Conservation (phyloP, 2,888 invertebrate genomes). For the Campopleginae sp. region DNA sequence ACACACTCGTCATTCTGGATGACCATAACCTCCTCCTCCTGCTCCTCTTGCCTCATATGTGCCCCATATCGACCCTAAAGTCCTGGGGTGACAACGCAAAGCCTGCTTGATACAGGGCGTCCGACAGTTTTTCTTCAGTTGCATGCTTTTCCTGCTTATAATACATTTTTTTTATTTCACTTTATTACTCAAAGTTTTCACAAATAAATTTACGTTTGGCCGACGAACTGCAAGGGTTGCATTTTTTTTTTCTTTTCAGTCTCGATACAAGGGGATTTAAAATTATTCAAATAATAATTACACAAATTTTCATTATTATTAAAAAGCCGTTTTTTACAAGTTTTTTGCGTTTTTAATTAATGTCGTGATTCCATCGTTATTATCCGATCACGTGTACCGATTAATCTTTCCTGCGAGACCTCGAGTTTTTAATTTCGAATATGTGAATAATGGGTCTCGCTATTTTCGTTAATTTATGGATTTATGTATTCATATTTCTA, state of each 20-base stretch:
- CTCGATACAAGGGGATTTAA: not conserved
- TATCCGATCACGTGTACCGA: constrained; percentile 20
- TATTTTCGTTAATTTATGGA: constrained; percentile 29
- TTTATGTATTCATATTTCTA: constrained; percentile 25
- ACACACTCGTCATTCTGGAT: constrained; percentile 21
- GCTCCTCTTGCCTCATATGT: not conserved
- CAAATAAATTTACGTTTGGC: not conserved
- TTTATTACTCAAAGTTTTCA: not conserved
- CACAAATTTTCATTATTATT: not conserved
- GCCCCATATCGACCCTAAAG: constrained; percentile 11
- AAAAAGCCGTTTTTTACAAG: not conserved
- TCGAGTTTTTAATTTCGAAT: not conserved
- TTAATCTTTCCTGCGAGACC: constrained; percentile 15
- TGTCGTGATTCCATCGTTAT: constrained; percentile 7
- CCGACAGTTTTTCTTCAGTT: not conserved
- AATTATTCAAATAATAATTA: not conserved
- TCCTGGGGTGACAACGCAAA: not conserved
- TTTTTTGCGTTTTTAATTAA: constrained; percentile 24
- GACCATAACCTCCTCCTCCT: constrained; percentile 6
- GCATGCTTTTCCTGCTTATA: not conserved
- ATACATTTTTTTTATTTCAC: not conserved
- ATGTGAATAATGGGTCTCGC: not conserved
- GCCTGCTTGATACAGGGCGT: not conserved
- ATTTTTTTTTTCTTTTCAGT: not conserved
- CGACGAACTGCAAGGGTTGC: not conserved